Conservation (phyloP, 2,113 vertebrate species). For the Pholis gunnellus region DNA sequence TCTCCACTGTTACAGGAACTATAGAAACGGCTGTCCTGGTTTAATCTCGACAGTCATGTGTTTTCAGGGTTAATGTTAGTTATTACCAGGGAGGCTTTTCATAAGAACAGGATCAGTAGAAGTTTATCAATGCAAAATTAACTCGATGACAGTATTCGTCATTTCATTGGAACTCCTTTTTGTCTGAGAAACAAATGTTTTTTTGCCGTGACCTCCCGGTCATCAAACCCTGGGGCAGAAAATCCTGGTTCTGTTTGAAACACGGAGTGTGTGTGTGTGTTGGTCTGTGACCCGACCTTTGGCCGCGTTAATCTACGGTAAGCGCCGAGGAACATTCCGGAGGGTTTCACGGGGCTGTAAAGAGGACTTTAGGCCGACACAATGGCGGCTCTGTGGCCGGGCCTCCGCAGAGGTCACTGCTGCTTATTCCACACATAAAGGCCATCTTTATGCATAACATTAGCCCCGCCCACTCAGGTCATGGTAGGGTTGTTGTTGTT, state of each 20-base stretch:
- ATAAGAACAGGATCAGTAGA: neutral
- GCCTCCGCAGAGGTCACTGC: slow-evolving; percentile 3
- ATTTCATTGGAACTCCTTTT: neutral
- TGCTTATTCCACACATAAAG: slow-evolving; percentile 34
- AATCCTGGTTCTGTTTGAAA: neutral
- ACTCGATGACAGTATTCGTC: neutral
- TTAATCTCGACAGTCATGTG: neutral
- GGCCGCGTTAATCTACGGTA: slow-evolving; percentile 23
- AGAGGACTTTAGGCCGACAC: slow-evolving; percentile 56
- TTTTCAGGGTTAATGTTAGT: neutral
- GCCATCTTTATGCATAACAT: slow-evolving; percentile 11
- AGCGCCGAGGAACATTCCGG: slow-evolving; percentile 32
- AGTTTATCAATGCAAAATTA: neutral
- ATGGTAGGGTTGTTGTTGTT: neutral
- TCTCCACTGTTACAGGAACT: neutral
- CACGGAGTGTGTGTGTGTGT: neutral
- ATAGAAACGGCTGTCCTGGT: neutral
- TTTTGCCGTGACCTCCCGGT: neutral
- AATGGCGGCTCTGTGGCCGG: slow-evolving; percentile 44
- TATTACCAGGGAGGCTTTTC: neutral
- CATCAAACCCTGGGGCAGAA: neutral
- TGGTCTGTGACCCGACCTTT: neutral
- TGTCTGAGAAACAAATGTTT: neutral
- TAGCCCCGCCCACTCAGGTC: slow-evolving; percentile 10
- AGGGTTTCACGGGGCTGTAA: slow-evolving; percentile 12